Percentiles rank a stretch among this genome's conserved stretches.
Evolutionary conservation across 2,113 vertebrate genomes (phyloP).

Genomic region (Apteryx mantelli): DNA sequence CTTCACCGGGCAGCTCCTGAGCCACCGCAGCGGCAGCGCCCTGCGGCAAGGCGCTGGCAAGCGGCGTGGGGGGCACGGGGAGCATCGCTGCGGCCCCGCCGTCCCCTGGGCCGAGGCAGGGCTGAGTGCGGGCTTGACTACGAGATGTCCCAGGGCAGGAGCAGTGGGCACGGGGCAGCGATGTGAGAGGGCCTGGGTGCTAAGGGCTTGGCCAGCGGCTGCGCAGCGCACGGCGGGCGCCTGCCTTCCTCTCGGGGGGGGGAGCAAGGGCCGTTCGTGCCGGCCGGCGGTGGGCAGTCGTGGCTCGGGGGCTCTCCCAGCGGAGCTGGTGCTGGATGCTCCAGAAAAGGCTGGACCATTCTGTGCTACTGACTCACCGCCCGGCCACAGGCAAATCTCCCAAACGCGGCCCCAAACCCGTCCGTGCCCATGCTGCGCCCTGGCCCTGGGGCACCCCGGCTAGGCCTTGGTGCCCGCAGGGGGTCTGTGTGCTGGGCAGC

Average conservation of each 20-base stretch:
- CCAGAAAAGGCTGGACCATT: background rate
- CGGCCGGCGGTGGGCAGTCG: background rate
- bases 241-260: background rate
- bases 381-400: background rate
- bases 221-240: rapidly evolving
- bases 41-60: background rate
- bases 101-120: rapidly evolving
- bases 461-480: background rate
- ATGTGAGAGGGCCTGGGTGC: background rate
- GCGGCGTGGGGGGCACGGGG: background rate
- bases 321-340: background rate
- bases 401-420: background rate
- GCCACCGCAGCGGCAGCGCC: rapidly evolving
- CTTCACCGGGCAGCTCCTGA: background rate
- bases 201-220: background rate
- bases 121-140: background rate
- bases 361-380: background rate
- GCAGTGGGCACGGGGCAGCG: background rate
- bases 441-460: rapidly evolving
- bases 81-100: background rate
- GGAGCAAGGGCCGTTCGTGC: background rate
- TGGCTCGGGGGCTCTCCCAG: background rate
- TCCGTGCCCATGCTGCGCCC: background rate
- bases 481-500: background rate
- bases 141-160: background rate